Evolutionary conservation across 2,888 invertebrate genomes (phyloP).

Genomic region (Netelia fuscicornis): DNA sequence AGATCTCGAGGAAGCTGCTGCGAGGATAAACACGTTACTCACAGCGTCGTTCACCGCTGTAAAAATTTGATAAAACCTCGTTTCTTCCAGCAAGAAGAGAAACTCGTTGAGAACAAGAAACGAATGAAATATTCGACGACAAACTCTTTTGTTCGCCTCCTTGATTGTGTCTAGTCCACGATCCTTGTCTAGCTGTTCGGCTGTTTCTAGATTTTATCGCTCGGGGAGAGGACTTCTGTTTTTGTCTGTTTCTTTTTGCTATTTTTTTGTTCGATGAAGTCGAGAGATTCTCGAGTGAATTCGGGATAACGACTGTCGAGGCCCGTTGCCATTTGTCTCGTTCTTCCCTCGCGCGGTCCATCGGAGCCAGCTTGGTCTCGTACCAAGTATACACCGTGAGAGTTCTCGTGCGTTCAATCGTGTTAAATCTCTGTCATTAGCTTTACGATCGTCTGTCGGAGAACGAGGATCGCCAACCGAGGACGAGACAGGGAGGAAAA

Average conservation of each 20-base stretch:
- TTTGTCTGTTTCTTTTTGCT: not conserved
- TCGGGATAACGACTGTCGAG: conserved; percentile 39
- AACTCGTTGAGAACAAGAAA: not conserved
- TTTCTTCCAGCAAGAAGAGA: not conserved
- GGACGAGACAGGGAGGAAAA: conserved; percentile 5
- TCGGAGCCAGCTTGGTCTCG: not conserved
- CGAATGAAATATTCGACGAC: not conserved
- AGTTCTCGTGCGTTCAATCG: conserved; percentile 38
- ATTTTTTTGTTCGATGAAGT: not conserved
- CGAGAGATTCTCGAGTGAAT: conserved; percentile 8
- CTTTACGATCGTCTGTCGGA: conserved; percentile 57
- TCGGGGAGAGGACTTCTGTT: not conserved
- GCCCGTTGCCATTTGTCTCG: not conserved
- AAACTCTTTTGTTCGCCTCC: not conserved
- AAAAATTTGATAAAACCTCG: not conserved
- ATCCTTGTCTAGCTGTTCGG: not conserved
- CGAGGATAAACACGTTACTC: not conserved
- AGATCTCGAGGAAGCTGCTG: not conserved
- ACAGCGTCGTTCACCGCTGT: not conserved
- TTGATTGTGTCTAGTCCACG: not conserved
- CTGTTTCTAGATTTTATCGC: too few species aligned
- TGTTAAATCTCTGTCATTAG: conserved; percentile 61
- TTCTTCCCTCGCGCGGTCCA: not conserved
- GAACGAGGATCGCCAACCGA: not conserved
- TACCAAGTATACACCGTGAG: not conserved